Conservation (phyloP, 2,888 invertebrate species). For the Cylindroiulus punctatus region DNA sequence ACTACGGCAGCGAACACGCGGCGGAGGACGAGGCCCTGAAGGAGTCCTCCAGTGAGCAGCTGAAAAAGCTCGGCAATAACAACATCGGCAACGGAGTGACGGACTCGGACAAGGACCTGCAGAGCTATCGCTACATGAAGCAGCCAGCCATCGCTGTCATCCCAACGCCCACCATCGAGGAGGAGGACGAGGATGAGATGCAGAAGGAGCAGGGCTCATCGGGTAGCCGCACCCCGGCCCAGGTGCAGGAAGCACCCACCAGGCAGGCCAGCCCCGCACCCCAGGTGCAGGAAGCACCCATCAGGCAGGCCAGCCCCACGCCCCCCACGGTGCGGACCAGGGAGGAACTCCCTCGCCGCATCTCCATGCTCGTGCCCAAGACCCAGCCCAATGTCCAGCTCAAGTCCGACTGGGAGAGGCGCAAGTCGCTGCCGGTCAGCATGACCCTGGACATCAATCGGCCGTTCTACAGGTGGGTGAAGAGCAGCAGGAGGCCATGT, state of each 20-base stretch:
- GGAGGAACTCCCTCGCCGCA: not conserved
- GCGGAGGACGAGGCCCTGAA: constrained; percentile 58
- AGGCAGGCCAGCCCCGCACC: not conserved
- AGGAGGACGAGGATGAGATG: constrained; percentile 17
- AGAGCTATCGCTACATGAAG: not conserved
- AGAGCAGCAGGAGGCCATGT: too few species aligned
- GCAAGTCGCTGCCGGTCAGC: constrained; percentile 57
- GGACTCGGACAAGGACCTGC: not conserved
- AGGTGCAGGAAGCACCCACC: too few species aligned
- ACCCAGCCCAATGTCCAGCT: constrained; percentile 12
- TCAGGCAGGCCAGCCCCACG: not conserved
- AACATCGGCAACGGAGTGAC: not conserved
- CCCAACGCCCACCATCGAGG: constrained; percentile 45
- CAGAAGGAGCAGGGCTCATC: not conserved
- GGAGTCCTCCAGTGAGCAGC: constrained; percentile 63
- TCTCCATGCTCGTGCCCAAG: constrained; percentile 43
- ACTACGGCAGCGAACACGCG: not conserved
- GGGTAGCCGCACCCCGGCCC: not conserved
- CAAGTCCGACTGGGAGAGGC: not conserved
- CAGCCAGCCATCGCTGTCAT: constrained; percentile 2
- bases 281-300: too few species aligned
- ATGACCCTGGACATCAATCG: constrained; percentile 58
- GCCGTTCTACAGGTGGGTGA: constrained; percentile 49
- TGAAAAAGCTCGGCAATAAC: constrained; percentile 60
- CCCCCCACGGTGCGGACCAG: not conserved